Base-by-base conservation (phyloP, 92 coral and sea anemone species). In the Diadumene lineata region DNA sequence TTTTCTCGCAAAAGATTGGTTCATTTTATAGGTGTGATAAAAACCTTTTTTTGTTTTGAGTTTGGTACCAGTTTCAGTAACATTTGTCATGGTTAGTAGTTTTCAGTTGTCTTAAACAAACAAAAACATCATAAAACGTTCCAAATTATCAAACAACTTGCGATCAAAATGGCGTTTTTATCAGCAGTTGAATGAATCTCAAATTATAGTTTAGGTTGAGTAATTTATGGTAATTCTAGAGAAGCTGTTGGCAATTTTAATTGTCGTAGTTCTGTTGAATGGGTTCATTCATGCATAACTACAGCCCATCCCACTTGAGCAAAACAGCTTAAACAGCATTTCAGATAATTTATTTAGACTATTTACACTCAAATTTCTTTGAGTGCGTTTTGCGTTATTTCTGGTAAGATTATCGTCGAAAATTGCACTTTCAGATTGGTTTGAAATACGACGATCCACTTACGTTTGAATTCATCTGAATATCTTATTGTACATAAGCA, bases 151-250 rank as follows among this genome's bases (percentile, higher is more conserved):
- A 4, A 38, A 38, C 13, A 13, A 13, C 13, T 38, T 13, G 13
- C 48, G 48, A 6, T 38, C 13, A 38, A 38, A 38, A 4, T 38
- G 48, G 6, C 13, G 48, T 4, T 4, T 38, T 38, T 53, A 53
- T 6, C 10, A 15, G 19, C 58, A 3, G 58, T 53, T 21, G 24
- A 53, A 3, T 53, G 19, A 3, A 53, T 15, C 4, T 23, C 19
- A 53, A 53, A 13, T 53, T 15, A 53, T 53, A 53, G 58, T 21
- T 53, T 53, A 53, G 58, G 4, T 53, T 53, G 58, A 53, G 58
- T 13, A 53, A 21, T 53, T 53, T 53, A 53, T 53, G 58, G 58
- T 53, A 53, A 53, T 53, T 53, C 58, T 53, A 38, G 48, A 23
- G 4, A 53, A 53, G 24, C 58, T 3, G 58, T 53, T 53, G 58